A percentile compares a stretch with the other conserved stretches of the same genome.
These are phyloP conservation scores for Chalcis sispes DNA, from an alignment of 2,888 invertebrate species.

Conservation along the genomic window DNA sequence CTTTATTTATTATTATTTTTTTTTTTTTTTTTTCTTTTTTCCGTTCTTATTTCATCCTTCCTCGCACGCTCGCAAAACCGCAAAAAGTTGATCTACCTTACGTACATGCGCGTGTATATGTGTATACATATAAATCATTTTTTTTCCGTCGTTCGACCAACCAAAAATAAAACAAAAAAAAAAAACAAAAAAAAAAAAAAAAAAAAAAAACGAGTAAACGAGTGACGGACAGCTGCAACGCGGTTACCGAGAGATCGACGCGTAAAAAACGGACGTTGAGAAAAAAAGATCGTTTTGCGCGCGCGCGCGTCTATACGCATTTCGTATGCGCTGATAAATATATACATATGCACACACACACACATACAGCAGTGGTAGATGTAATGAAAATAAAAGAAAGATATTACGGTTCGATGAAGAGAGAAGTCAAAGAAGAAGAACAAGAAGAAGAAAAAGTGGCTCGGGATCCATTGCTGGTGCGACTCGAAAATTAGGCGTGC, in stretches of 20 bases:
- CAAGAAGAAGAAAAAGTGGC: no score
- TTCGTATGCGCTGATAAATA: slow-evolving; percentile 14
- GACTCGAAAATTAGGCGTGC: no score
- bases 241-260: not conserved
- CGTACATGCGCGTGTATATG: not conserved
- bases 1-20: no score
- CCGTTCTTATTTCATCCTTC: not conserved
- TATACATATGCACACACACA: not conserved
- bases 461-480: no score
- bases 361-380: not conserved
- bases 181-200: not conserved
- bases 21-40: slow-evolving; percentile 12
- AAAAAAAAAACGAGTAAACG: not conserved
- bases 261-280: not conserved
- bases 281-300: not conserved
- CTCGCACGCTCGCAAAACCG: not conserved
- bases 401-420: no score
- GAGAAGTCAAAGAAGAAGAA: no score
- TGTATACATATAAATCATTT: not conserved
- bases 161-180: not conserved
- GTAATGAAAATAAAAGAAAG: no score
- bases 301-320: not conserved
- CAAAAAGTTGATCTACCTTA: not conserved
- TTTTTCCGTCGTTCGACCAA: not conserved
- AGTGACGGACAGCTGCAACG: slow-evolving; percentile 46